These are phyloP conservation scores for Dysmachus trigonus DNA, from an alignment of 2,888 invertebrate species.

Conservation along the genomic window DNA sequence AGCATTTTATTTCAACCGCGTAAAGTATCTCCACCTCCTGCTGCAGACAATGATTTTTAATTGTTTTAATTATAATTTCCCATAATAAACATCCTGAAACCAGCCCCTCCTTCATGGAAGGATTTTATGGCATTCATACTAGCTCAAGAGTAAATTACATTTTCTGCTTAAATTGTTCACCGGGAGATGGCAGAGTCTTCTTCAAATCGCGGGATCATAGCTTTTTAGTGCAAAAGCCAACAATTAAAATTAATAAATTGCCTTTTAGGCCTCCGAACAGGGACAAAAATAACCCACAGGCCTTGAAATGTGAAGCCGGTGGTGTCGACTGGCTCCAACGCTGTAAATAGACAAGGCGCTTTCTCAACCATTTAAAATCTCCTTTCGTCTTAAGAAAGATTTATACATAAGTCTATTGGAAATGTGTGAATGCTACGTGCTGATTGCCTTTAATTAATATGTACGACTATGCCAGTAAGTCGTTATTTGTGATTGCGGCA, in stretches of 20 bases:
- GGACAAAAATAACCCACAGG: not conserved
- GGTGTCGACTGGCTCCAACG: not conserved
- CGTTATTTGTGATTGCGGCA: not conserved
- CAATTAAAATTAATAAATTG: constrained; percentile 21
- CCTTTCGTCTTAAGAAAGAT: not conserved
- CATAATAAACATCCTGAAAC: not conserved
- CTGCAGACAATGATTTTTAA: not conserved
- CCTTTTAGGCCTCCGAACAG: not conserved
- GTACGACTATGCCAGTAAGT: not conserved
- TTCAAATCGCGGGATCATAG: not conserved
- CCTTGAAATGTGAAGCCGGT: not conserved
- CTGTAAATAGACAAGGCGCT: not conserved
- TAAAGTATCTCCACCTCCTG: not conserved
- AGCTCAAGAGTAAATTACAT: not conserved
- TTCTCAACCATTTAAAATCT: not conserved
- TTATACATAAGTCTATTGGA: not conserved
- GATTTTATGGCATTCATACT: not conserved
- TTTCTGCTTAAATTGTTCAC: not conserved
- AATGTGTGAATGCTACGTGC: not conserved
- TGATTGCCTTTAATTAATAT: not conserved
- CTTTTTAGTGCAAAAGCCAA: constrained; percentile 5
- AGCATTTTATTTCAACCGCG: not conserved
- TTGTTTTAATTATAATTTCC: constrained; percentile 11
- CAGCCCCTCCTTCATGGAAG: not conserved
- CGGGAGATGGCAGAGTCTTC: not conserved